phyloP scores from a whole-genome alignment of 2,888 invertebrate genomes.

The Trachelus troglodyta region DNA sequence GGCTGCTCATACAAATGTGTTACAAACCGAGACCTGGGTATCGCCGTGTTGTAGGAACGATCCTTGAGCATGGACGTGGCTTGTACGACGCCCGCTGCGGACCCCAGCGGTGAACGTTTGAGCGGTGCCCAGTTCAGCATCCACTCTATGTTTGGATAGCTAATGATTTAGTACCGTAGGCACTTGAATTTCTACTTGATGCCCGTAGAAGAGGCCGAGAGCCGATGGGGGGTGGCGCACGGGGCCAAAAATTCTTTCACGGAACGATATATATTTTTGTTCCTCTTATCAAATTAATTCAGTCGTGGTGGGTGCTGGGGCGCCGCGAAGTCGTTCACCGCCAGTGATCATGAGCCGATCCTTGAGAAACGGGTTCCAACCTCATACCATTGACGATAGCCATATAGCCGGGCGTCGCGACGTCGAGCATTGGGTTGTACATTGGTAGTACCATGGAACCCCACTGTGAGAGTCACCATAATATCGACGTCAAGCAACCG shows the following conservation, averaged over 20 bases:
- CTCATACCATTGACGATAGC: background rate
- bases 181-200: slow-evolving; percentile 50
- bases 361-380: background rate
- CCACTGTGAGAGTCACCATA: background rate
- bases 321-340: background rate
- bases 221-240: slow-evolving; percentile 50
- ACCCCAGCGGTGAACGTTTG: slow-evolving; percentile 63
- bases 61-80: slow-evolving; percentile 37
- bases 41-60: slow-evolving; percentile 51
- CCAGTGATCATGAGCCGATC: background rate
- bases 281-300: slow-evolving; percentile 36
- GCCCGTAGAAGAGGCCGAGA: slow-evolving; percentile 44
- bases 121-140: slow-evolving; percentile 39
- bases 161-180: slow-evolving; percentile 60
- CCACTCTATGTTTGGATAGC: slow-evolving; percentile 58
- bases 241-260: slow-evolving; percentile 59
- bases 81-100: slow-evolving; percentile 58
- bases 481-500: slow-evolving; percentile 21
- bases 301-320: slow-evolving; percentile 4
- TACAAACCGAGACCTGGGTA: slow-evolving; percentile 55
- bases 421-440: background rate
- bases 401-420: background rate
- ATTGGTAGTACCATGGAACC: background rate
- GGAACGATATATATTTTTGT: slow-evolving; percentile 48
- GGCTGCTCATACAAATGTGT: slow-evolving; percentile 58